These are phyloP conservation scores for Timema cristinae DNA, from an alignment of 2,888 invertebrate species.

Conservation along the genomic window DNA sequence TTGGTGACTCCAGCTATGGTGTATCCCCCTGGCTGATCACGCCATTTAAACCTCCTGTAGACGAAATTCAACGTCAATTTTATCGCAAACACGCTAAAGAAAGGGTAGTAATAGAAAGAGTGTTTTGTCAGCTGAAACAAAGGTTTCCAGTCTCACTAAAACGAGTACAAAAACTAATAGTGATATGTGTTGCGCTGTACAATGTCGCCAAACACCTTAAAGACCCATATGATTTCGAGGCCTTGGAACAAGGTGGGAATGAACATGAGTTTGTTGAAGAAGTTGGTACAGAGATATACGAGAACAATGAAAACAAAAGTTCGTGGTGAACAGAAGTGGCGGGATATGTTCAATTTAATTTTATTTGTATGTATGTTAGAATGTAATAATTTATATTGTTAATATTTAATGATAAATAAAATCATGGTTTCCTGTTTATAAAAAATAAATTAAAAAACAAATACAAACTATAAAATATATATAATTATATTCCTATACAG, in stretches of 20 bases:
- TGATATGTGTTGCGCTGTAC: no score
- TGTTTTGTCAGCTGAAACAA: neutral
- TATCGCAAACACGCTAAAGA: neutral
- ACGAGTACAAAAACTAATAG: no score
- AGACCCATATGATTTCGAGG: no score
- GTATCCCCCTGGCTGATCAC: neutral
- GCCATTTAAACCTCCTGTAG: neutral
- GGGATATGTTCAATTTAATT: neutral
- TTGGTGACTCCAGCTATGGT: neutral
- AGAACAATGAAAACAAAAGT: no score
- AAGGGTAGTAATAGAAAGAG: neutral
- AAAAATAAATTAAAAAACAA: conserved; percentile 1
- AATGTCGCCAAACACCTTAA: no score
- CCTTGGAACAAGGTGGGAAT: no score
- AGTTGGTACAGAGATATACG: no score
- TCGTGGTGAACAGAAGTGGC: no score
- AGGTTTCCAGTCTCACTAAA: neutral
- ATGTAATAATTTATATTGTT: neutral
- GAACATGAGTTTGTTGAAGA: no score
- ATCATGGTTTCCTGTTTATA: conserved; percentile 4
- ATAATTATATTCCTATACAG: neutral
- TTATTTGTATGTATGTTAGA: neutral
- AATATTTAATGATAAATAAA: neutral
- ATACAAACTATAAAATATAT: neutral
- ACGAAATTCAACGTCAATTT: neutral